Evolutionary conservation across 2,797 vertebrate species (phyloP).

Genomic region (Gorsachius magnificus): DNA sequence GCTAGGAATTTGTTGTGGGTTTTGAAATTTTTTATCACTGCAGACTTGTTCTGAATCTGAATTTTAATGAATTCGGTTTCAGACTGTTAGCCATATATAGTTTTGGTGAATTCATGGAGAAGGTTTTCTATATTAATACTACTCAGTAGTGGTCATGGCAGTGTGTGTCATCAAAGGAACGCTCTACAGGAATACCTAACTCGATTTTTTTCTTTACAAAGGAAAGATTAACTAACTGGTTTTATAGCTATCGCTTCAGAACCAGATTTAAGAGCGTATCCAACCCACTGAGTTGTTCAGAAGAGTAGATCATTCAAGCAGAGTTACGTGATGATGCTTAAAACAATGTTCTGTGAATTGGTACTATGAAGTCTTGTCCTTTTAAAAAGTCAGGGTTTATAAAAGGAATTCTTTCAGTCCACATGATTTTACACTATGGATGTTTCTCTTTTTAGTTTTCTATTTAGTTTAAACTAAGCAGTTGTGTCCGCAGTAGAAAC

Average conservation of each 20-base stretch:
- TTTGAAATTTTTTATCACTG: background rate
- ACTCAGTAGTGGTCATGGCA: background rate
- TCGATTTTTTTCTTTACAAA: background rate
- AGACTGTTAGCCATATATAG: too few relatives aligned
- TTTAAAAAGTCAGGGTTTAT: background rate
- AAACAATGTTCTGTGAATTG: background rate
- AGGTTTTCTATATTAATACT: background rate
- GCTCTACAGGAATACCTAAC: background rate
- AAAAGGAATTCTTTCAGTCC: background rate
- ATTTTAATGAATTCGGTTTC: background rate
- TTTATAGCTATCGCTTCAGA: background rate
- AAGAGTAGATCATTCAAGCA: background rate
- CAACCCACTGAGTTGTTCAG: background rate
- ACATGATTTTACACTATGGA: background rate
- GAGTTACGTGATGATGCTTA: background rate
- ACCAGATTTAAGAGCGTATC: background rate
- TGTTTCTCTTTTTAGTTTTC: background rate
- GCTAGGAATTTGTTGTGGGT: background rate
- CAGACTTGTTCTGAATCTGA: background rate
- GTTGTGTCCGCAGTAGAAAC: background rate
- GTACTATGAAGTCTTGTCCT: background rate
- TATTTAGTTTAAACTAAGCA: background rate
- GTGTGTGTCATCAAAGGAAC: background rate
- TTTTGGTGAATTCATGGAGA: background rate
- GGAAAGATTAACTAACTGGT: background rate